Evolutionary conservation across 2,888 invertebrate species (phyloP), one percentile per base, ranked within the genome.

Genomic region (Polymixis lichenea): DNA sequence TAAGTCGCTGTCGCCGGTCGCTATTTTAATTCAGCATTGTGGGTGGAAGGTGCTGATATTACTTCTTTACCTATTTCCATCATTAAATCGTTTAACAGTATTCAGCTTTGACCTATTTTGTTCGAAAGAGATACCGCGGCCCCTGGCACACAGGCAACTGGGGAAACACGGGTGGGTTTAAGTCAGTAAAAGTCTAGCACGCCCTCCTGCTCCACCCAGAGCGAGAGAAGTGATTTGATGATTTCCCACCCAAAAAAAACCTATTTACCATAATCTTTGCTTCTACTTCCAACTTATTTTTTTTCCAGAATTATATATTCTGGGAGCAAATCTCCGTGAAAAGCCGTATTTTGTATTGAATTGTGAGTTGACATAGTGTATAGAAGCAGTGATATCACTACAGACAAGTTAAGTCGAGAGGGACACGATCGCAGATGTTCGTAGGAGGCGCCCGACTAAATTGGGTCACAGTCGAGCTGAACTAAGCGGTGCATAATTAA

Each of bases 401-500:
- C 77, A 72, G 86, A 87, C 87, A 80, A 87, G 88, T 86, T 87
- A 86, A 89, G 83, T 86, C 84, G 86, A 84, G 87, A 88, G 82
- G 75, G 79, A 74, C 74, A 81, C 81, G 86, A 88, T 88, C 86
- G 77, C 92, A 92, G 89, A 90, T 92, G 93, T 89, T 91, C 86
- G 66, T 87, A 89, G 88, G 85, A 88, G 82, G 77, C 78, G 76
- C 67, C 77, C 82, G 87, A 84, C 82, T 85, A 85, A 90, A 93
- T 92, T 94, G 90, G 94, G 94, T 94, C 94, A 92, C 90, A 91
- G 91, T 86, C 82, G 88, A 88, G 91, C 91, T 89, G 90, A 91
- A 90, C 92, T 90, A 91, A 92, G 91, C 92, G 88, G 86, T 93
- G 93, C 92, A 94, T 94, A 94, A 95, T 95, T 93, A 94, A 94